These are phyloP conservation scores for Limenitis camilla DNA, from an alignment of 2,888 invertebrate genomes.

Conservation along the genomic window DNA sequence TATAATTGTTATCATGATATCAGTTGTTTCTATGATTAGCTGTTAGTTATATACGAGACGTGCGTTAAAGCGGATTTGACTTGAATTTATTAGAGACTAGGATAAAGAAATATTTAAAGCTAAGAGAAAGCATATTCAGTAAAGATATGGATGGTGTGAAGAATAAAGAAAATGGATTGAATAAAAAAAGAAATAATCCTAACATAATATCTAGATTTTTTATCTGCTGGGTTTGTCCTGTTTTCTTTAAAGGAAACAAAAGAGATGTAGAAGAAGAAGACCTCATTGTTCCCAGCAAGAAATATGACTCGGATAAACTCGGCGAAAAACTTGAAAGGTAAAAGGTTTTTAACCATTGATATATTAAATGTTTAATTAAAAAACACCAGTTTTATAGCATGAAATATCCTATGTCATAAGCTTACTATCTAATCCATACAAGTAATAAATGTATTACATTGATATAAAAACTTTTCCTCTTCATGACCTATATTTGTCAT, in stretches of 20 bases:
- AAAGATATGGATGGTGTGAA: slow-evolving; percentile 15
- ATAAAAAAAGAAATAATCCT: slow-evolving; percentile 43
- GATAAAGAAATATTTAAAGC: background rate
- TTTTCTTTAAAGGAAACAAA: slow-evolving; percentile 69
- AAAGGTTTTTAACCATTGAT: too few relatives aligned
- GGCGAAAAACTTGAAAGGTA: slow-evolving; percentile 77
- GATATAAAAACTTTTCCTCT: slow-evolving; percentile 32
- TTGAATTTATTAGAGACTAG: background rate
- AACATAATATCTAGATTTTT: slow-evolving; percentile 56
- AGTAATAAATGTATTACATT: too few relatives aligned
- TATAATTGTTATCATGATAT: slow-evolving; percentile 10
- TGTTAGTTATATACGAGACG: slow-evolving; percentile 5
- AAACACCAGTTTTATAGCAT: too few relatives aligned
- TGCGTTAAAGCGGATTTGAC: background rate
- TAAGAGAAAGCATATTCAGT: background rate
- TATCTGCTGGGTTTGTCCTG: slow-evolving; percentile 67
- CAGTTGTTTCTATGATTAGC: slow-evolving; percentile 10
- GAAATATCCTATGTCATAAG: too few relatives aligned
- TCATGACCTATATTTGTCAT: slow-evolving; percentile 33
- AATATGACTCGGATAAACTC: slow-evolving; percentile 74
- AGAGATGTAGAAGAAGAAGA: slow-evolving; percentile 78
- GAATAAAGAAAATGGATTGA: slow-evolving; percentile 7
- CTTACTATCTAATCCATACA: too few relatives aligned
- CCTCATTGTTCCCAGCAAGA: slow-evolving; percentile 74
- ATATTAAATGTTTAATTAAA: too few relatives aligned